These are phyloP conservation scores for Pycnomerus fuliginosus DNA, from an alignment of 2,888 invertebrate genomes.

Conservation along the genomic window DNA sequence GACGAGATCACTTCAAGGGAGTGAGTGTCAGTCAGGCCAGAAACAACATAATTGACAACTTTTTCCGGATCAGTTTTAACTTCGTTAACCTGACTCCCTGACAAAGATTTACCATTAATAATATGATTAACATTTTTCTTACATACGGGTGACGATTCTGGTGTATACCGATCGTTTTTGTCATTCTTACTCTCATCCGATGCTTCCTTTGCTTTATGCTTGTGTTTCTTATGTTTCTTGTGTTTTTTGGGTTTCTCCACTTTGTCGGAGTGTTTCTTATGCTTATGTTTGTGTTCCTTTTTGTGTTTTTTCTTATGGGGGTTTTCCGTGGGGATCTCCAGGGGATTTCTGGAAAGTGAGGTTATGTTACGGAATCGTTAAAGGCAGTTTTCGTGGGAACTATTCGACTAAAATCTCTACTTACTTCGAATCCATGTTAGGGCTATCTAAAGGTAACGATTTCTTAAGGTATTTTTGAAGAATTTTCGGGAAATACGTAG, in stretches of 20 bases:
- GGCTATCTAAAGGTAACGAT: too few species aligned
- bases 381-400: too few species aligned
- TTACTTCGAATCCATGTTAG: too few species aligned
- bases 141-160: constrained; percentile 42
- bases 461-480: too few species aligned
- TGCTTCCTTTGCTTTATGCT: constrained; percentile 51
- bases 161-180: constrained; percentile 49
- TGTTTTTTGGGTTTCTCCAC: constrained; percentile 62
- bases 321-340: neutral
- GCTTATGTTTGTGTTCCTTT: constrained; percentile 60
- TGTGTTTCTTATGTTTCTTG: constrained; percentile 65
- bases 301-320: constrained; percentile 65
- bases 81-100: constrained; percentile 40
- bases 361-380: too few species aligned
- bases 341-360: constrained; percentile 5
- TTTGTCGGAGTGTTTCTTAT: constrained; percentile 55
- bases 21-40: constrained; percentile 46
- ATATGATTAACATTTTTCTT: constrained; percentile 38
- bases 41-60: constrained; percentile 55
- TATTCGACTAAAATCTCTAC: too few species aligned
- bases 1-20: constrained; percentile 68
- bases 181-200: constrained; percentile 42
- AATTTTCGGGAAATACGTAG: too few species aligned
- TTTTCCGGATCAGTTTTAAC: constrained; percentile 56
- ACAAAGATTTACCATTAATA: constrained; percentile 46